Evolutionary conservation across 2,797 vertebrate species (phyloP).

Genomic region (Pseudopleuronectes americanus): DNA sequence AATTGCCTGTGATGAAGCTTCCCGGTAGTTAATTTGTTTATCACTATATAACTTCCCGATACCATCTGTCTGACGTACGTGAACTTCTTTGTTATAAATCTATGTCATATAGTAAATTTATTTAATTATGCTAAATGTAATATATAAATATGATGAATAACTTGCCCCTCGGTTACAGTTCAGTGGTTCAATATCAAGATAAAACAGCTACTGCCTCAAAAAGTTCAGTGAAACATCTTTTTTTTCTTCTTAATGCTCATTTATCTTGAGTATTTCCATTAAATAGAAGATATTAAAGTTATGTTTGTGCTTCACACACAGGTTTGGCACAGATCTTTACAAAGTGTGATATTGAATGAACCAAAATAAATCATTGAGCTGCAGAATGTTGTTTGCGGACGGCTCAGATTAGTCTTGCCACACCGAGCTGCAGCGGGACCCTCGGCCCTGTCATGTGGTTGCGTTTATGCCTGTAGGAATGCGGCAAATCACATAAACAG

Average conservation of each 20-base stretch:
- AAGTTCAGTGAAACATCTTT: too few relatives aligned
- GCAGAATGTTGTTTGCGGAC: slow-evolving; percentile 29
- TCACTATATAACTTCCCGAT: not conserved
- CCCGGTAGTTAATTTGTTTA: slow-evolving; percentile 15
- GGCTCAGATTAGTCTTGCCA: slow-evolving; percentile 43
- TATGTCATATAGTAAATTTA: too few relatives aligned
- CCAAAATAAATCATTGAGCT: slow-evolving; percentile 24
- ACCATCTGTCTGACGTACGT: too few relatives aligned
- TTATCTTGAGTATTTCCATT: too few relatives aligned
- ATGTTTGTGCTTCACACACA: slow-evolving; percentile 5
- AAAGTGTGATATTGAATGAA: slow-evolving; percentile 8
- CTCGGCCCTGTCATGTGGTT: slow-evolving; percentile 57
- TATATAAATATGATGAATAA: too few relatives aligned
- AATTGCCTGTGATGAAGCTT: not conserved
- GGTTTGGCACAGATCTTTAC: not conserved
- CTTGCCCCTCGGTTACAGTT: too few relatives aligned
- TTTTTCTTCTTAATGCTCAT: too few relatives aligned
- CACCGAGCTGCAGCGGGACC: slow-evolving; percentile 20
- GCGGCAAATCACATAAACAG: slow-evolving; percentile 71
- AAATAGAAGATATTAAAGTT: too few relatives aligned
- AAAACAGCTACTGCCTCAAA: too few relatives aligned
- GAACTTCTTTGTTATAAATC: too few relatives aligned
- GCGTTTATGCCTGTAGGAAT: slow-evolving; percentile 67
- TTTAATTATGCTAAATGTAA: too few relatives aligned
- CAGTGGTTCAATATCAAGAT: too few relatives aligned